Percentiles rank a stretch among this genome's conserved stretches.
Conservation (phyloP, 1,140 invertebrate species). For the Drosophila ogumai region DNA sequence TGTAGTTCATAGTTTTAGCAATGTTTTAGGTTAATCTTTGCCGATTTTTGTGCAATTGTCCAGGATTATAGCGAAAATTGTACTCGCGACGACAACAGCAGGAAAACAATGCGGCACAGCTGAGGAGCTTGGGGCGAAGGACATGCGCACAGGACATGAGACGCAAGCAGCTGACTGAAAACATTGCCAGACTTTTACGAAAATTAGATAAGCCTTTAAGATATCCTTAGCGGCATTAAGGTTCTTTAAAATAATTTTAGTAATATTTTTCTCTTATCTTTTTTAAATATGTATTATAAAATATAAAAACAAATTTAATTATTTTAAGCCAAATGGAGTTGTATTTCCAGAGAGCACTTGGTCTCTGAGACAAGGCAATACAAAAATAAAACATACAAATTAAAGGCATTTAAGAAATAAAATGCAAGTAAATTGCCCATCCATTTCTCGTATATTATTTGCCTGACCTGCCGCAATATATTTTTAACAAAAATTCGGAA, state of each 20-base stretch:
- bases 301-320: not conserved
- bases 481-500: no score
- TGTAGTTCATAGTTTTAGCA: not conserved
- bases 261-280: not conserved
- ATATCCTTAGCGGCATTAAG: not conserved
- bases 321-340: not conserved
- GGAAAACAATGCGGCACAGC: slow-evolving; percentile 53
- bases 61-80: slow-evolving; percentile 20
- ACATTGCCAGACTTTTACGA: slow-evolving; percentile 16
- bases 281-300: not conserved
- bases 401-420: no score
- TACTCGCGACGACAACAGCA: slow-evolving; percentile 21
- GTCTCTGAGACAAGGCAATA: no score
- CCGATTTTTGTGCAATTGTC: slow-evolving; percentile 1
- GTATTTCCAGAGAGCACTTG: not conserved
- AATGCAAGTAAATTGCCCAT: no score
- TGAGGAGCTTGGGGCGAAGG: slow-evolving; percentile 25
- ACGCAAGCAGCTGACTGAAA: slow-evolving; percentile 16
- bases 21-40: slow-evolving; percentile 1
- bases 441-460: no score
- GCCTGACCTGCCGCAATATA: no score
- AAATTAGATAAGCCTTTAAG: not conserved
- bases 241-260: not conserved
- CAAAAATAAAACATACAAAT: no score
- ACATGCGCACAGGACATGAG: slow-evolving; percentile 44